Base-by-base conservation (phyloP, 2,888 invertebrate genomes). In the Drosophila rubida region DNA sequence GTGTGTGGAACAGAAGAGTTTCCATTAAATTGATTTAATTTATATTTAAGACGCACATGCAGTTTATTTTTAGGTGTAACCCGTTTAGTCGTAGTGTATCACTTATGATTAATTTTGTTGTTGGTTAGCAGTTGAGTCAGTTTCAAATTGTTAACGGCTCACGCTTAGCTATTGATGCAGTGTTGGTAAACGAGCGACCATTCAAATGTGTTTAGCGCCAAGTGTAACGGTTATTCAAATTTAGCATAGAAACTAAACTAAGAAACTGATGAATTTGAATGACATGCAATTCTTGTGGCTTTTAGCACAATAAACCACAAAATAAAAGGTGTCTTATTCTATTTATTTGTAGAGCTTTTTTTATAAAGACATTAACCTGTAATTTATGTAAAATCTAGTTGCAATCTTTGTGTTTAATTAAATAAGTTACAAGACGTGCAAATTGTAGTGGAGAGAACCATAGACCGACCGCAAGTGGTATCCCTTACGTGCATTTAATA, bases 21-120 rank as follows among this genome's bases (percentile, higher is more conserved):
- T 32, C n/a, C n/a, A 2, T 13, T 39, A 8, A 51, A 19, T 51
- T 32, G 4, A 32, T 30, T 41, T 41, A 37, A 1, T 13, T 51
- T 19, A 19, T 22, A 30, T 53, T 41, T 6, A 9, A 41, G n/a
- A 27, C 41, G 13, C 8, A n/a, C 51, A 53, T 53, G 51, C 51
- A 53, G 27, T 13, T 13, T n/a, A 32, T 32, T 30, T 51, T 53
- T 30, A 30, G 2, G 19, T 53, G 13, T 30, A 16, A 19, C 27
- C n/a, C 8, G 4, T 39, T 37, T 8, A 39, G 25, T 46, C 3
- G 16, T 16, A 39, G 16, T 14, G 11, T 6, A 16, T 30, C 14
- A 3, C 3, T 48, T 25, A 49, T 19, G 2, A n/a, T 19, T 0
- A 30, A 32, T 8, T 49, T 5, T 32, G 19, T 32, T 13, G 19